Evolutionary conservation across 2,888 invertebrate species (phyloP).

Genomic region (Athrips mouffetella): DNA sequence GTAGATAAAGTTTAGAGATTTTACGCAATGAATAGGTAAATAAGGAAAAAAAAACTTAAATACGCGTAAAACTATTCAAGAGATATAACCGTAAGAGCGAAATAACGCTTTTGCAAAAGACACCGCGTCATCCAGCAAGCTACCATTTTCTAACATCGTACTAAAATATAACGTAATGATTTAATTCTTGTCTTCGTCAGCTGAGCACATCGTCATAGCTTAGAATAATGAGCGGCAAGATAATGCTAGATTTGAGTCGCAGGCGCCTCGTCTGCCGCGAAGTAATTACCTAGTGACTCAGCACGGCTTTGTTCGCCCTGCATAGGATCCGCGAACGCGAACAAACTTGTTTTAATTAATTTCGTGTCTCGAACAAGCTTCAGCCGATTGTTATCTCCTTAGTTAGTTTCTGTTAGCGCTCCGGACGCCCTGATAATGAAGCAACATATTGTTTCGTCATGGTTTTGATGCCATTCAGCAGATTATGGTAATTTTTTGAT

Average conservation of each 20-base stretch:
- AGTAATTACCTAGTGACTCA: conserved; percentile 77
- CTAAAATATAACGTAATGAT: neutral
- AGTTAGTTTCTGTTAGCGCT: conserved; percentile 75
- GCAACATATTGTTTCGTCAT: conserved; percentile 65
- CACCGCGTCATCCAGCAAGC: too few species aligned
- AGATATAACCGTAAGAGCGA: too few species aligned
- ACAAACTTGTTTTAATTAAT: conserved; percentile 79
- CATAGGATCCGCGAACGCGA: conserved; percentile 76
- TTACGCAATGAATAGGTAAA: too few species aligned
- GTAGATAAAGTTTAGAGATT: too few species aligned
- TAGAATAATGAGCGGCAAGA: conserved; percentile 53
- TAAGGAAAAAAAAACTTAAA: too few species aligned
- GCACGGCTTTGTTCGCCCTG: conserved; percentile 74
- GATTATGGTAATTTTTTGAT: conserved; percentile 9
- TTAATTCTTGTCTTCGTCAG: neutral
- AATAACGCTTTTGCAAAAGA: too few species aligned
- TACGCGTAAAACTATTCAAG: too few species aligned
- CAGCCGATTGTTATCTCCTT: conserved; percentile 77
- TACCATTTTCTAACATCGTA: too few species aligned
- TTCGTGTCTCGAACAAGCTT: conserved; percentile 78
- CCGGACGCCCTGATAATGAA: conserved; percentile 70
- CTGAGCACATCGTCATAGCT: conserved; percentile 34
- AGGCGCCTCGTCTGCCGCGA: conserved; percentile 51
- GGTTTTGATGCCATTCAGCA: conserved; percentile 44
- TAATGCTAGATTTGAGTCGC: conserved; percentile 68